These are phyloP conservation scores for Heliconius ismenius DNA, from an alignment of 2,888 invertebrate species.

Conservation along the genomic window DNA sequence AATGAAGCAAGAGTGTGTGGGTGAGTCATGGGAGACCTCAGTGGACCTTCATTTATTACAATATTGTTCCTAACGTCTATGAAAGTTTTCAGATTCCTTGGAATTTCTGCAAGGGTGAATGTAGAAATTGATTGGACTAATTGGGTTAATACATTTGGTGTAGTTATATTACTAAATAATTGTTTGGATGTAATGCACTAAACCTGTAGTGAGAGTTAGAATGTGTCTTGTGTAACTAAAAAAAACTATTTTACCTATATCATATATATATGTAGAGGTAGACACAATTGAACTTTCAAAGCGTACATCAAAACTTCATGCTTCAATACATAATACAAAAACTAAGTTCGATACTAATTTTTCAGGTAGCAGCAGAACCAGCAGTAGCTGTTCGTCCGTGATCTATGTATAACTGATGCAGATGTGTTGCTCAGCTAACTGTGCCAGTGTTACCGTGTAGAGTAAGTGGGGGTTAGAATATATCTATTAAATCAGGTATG, in stretches of 20 bases:
- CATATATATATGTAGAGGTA: background rate
- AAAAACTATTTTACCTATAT: background rate
- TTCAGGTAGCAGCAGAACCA: conserved; percentile 7
- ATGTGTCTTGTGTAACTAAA: background rate
- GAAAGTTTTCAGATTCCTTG: no score
- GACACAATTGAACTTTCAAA: background rate
- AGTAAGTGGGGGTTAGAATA: conserved; percentile 9
- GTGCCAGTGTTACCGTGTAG: conserved; percentile 28
- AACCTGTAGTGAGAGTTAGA: no score
- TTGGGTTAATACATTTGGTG: no score
- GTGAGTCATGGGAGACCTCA: no score
- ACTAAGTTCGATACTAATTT: conserved; percentile 22
- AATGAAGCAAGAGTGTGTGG: no score
- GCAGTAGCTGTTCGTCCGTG: conserved; percentile 15
- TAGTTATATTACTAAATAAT: no score
- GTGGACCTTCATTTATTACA: no score
- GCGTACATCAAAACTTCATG: background rate
- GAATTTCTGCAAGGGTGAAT: no score
- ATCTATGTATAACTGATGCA: conserved; percentile 49
- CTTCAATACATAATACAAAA: background rate
- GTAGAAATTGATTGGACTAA: no score
- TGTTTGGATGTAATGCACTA: no score
- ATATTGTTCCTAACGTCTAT: no score
- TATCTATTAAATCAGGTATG: background rate
- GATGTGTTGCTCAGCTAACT: conserved; percentile 47